Evolutionary conservation across 1,140 invertebrate species (phyloP).

Genomic region (Pentalonia nigronervosa): DNA sequence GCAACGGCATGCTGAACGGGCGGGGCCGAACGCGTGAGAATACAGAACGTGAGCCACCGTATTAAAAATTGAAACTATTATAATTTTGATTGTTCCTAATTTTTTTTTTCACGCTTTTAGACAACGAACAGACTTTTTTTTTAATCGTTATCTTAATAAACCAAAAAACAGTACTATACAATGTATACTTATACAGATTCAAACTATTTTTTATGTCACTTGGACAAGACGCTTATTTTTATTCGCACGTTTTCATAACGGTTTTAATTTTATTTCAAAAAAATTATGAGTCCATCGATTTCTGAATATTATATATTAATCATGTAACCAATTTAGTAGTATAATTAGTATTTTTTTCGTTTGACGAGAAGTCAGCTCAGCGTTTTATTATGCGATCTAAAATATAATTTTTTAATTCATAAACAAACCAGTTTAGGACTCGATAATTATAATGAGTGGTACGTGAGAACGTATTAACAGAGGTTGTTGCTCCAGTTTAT

Average conservation of each 20-base stretch:
- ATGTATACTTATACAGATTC: neutral
- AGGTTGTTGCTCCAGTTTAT: constrained; percentile 22
- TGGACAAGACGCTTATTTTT: neutral
- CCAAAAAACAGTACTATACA: accelerated
- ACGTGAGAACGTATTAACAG: neutral
- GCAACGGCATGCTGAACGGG: too few relatives aligned
- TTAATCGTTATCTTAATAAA: neutral
- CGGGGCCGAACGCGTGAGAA: neutral
- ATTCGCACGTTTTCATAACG: neutral
- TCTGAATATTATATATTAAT: neutral
- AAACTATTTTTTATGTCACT: neutral
- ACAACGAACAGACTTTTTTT: neutral
- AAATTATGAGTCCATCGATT: neutral
- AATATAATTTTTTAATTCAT: neutral
- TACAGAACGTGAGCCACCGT: too few relatives aligned
- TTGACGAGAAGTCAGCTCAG: neutral
- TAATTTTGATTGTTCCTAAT: neutral
- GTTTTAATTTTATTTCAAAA: neutral
- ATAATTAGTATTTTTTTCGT: neutral
- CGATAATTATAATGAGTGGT: neutral
- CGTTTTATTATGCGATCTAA: neutral
- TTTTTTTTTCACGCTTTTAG: neutral
- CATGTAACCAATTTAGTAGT: neutral
- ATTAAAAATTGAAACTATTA: neutral
- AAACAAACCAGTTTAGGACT: neutral